Conservation (phyloP, 2,113 vertebrate species). For the Pelmatolapia mariae region DNA sequence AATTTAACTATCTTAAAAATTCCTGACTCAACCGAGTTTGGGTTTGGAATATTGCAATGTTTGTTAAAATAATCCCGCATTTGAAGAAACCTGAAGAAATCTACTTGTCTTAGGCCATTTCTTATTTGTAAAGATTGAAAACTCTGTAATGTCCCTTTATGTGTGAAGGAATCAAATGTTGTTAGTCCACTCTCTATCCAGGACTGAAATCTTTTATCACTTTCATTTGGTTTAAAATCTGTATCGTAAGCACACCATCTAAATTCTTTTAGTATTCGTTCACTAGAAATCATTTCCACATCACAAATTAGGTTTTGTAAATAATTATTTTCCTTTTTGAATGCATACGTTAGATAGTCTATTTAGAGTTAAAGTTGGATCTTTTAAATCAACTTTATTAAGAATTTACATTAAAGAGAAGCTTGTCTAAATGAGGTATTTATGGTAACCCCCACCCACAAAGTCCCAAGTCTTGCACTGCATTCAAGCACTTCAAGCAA, state of each 20-base stretch:
- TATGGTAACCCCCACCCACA: background rate
- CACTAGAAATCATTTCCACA: background rate
- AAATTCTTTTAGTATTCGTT: background rate
- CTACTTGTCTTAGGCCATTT: background rate
- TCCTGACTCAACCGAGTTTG: background rate
- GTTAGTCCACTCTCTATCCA: background rate
- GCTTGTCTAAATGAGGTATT: rapidly evolving
- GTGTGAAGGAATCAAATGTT: background rate
- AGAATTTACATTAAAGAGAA: background rate
- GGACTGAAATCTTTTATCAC: background rate
- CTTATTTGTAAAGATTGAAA: background rate
- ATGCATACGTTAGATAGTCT: background rate
- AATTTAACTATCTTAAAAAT: background rate
- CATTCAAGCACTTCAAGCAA: background rate
- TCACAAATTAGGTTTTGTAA: background rate
- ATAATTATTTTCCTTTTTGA: background rate
- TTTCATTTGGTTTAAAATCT: background rate
- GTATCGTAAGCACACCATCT: background rate
- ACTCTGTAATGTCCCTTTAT: background rate
- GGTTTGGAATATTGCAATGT: background rate
- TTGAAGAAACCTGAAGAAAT: background rate
- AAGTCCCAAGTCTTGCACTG: background rate
- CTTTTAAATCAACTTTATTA: background rate
- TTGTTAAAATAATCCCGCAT: background rate
- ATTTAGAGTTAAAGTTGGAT: background rate